Evolutionary conservation across 1,140 invertebrate genomes (phyloP), one percentile per base, ranked within the genome.

Genomic region (Meteorus sp.): DNA sequence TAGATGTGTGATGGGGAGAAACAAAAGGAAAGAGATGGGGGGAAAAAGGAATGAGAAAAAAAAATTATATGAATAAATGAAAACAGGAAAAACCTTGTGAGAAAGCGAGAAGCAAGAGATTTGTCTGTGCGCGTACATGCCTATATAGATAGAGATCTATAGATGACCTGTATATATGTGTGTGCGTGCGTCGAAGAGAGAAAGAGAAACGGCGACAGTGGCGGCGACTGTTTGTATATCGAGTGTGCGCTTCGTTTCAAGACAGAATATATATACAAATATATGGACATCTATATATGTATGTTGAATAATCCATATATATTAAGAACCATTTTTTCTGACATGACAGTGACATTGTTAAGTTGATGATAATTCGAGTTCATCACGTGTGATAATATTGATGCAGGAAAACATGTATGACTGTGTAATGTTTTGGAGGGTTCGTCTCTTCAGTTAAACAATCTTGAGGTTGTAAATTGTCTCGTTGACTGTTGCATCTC

Each of bases 221-320:
- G 31, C 31, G 17, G 50, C 50, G 19, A 25, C 15, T 54, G 52
- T 54, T 54, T 54, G 52, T 54, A 37, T 54, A 54, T 54, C 52
- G 52, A 27, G 20, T 44, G 19, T 44, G 22, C 23, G 39, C 52
- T 54, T 44, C 39, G n/a, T 22, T 48, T 23, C 22, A 52, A 39
- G 11, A 39, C 3, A 39, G 8, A 8, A 13, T 39, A 39, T n/a
- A 39, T n/a, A 8, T 15, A 39, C n/a, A n/a, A n/a, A n/a, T n/a
- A n/a, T n/a, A 45, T 45, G 25, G 43, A 23, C 11, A 9, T 22
- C 25, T 45, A 5, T 45, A 25, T 11, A 45, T 22, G 43, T 44
- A 23, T 23, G 25, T n/a, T n/a, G n/a, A n/a, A n/a, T n/a, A n/a
- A n/a, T n/a, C n/a, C n/a, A n/a, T n/a, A n/a, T n/a, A n/a, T n/a